A percentile compares a stretch with the other conserved stretches of the same genome.
Conservation (phyloP, 2,797 vertebrate species). For the Selene dorsalis region DNA sequence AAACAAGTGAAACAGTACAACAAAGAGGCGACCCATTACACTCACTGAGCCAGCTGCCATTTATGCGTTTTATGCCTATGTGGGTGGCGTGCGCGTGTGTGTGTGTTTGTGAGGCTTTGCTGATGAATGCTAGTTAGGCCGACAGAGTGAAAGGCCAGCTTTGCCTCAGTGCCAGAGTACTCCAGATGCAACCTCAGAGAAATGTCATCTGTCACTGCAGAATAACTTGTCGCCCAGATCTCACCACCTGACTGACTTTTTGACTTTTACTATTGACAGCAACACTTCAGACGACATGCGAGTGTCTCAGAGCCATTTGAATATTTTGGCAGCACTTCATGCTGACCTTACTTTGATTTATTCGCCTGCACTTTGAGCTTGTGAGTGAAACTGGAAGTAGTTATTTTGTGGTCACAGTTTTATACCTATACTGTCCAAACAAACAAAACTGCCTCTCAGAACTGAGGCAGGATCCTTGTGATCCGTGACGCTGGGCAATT, state of each 20-base stretch:
- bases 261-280: constrained; percentile 71
- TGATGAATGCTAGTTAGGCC: constrained; percentile 77
- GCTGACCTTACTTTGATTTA: constrained; percentile 6
- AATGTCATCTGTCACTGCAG: constrained; percentile 81
- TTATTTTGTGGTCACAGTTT: neutral
- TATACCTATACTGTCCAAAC: neutral
- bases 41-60: constrained; percentile 57
- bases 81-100: constrained; percentile 34
- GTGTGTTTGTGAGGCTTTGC: constrained; percentile 35
- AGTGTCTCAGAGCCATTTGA: constrained; percentile 48
- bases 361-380: constrained; percentile 1
- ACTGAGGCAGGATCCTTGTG: constrained; percentile 2
- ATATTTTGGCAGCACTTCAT: constrained; percentile 39
- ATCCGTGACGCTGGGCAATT: constrained; percentile 8
- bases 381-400: neutral
- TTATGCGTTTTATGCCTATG: constrained; percentile 58
- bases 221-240: constrained; percentile 76
- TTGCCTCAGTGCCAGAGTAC: constrained; percentile 70
- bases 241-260: constrained; percentile 75
- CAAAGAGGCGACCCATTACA: constrained; percentile 21
- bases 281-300: constrained; percentile 47
- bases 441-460: constrained; percentile 7
- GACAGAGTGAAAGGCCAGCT: constrained; percentile 78
- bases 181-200: constrained; percentile 76
- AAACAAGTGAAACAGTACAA: constrained; percentile 19